phyloP scores from a whole-genome alignment of 2,797 vertebrate genomes.

The Luscinia megarhynchos region DNA sequence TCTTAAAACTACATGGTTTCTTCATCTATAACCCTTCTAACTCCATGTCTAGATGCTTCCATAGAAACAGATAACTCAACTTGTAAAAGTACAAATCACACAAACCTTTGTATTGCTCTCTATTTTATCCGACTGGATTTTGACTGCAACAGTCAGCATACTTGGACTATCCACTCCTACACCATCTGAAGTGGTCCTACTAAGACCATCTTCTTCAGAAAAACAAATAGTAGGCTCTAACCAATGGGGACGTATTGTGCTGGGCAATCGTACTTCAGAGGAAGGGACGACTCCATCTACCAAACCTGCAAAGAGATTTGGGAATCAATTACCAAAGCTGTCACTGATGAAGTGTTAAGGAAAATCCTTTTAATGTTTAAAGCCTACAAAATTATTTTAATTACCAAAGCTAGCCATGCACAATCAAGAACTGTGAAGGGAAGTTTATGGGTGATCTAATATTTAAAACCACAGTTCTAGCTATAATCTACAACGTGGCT shows the following conservation, averaged over 20 bases:
- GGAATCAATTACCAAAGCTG: background rate
- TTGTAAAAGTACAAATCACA: background rate
- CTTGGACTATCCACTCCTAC: conserved; percentile 88
- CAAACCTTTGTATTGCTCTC: conserved; percentile 94
- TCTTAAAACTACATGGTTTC: background rate
- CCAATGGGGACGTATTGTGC: conserved; percentile 90
- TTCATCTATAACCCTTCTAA: background rate
- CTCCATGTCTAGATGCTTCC: background rate
- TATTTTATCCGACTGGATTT: conserved; percentile 90
- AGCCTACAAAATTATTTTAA: background rate
- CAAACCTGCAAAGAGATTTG: conserved; percentile 78
- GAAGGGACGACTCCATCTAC: conserved; percentile 83
- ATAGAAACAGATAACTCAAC: background rate
- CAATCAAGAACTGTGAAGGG: background rate
- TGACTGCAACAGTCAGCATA: conserved; percentile 95
- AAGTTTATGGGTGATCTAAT: background rate
- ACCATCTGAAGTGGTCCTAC: conserved; percentile 84
- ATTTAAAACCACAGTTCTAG: background rate
- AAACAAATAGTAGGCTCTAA: conserved; percentile 93
- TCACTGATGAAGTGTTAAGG: background rate
- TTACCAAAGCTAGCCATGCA: background rate
- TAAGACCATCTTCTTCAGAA: conserved; percentile 86
- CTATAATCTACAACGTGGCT: background rate
- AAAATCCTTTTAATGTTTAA: background rate
- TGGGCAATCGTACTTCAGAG: conserved; percentile 87